Evolutionary conservation across 2,797 vertebrate genomes (phyloP), one percentile per base, ranked within the genome.

Genomic region (Tadarida brasiliensis): DNA sequence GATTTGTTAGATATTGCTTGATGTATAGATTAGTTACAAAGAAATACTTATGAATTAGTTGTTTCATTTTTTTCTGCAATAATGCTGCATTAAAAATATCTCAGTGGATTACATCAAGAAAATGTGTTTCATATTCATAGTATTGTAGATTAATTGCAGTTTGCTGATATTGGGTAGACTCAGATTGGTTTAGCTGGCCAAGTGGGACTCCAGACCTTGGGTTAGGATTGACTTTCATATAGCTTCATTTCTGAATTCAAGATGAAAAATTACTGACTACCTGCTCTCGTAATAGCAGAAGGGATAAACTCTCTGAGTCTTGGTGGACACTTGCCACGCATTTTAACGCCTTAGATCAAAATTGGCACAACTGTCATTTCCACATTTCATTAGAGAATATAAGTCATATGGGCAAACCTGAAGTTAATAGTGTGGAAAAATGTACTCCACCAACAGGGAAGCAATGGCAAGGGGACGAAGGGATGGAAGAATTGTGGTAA

Each of bases 1-100:
- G 82, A 83, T 59, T 61, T 84, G 14, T 6, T 68, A 39, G 14
- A 26, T 54, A 59, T 54, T 84, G 2, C 47, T 59, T 59, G 44
- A 92, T 59, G 44, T 11, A 61, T 14, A 61, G 9, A 51, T 17
- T 65, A 54, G 68, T 86, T 82, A 51, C 17, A 88, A 83, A 88
- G 20, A 80, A 85, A 59, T 47, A 39, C 11, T 84, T 73, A 0
- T 20, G 4, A 28, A 19, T 81, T 61, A 30, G 3, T 67, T 44
- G 2, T 61, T 30, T 26, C 3, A 12, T 3, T 57, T 56, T 89
- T 51, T 26, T 9, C 28, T 56, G 3, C 1, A 84, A 68, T 35
- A 70, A 30, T 44, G 3, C 19, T 63, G 20, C 16, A 39, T 83
- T 87, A 59, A 87, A 94, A 84, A 77, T 11, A 54, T 81, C 47